A percentile compares a stretch with the other conserved stretches of the same genome.
Conservation (phyloP, 1,140 invertebrate species). For the Theocolax elegans region DNA sequence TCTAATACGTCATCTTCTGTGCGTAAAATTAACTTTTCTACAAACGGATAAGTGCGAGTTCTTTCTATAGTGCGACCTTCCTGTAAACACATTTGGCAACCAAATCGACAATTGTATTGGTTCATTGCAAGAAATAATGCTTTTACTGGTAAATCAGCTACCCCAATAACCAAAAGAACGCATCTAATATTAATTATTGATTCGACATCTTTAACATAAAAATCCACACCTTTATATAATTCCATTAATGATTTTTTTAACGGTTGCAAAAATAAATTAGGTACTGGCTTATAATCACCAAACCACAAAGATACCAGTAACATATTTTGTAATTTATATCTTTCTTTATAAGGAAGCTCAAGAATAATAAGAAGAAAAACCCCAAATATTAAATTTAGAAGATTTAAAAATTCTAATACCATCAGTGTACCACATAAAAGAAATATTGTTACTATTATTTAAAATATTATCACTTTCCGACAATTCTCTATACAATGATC, state of each 20-base stretch:
- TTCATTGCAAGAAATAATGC: conserved; percentile 6
- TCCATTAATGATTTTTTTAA: not conserved
- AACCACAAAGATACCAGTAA: conserved; percentile 27
- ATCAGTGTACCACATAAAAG: conserved; percentile 6
- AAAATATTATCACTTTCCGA: too few relatives aligned
- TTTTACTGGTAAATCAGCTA: conserved; percentile 11
- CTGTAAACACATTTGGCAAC: not conserved
- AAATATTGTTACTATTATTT: too few relatives aligned
- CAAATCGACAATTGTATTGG: conserved; percentile 19
- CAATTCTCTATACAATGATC: too few relatives aligned
- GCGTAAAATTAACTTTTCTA: not conserved
- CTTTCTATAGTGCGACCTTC: conserved; percentile 8
- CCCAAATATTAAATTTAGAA: conserved; percentile 4
- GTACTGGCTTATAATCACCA: conserved; percentile 29
- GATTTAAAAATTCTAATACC: conserved; percentile 14
- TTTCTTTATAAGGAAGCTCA: conserved; percentile 36
- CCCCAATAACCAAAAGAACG: not conserved
- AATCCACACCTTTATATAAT: not conserved
- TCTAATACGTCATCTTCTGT: not conserved
- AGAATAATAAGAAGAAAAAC: conserved; percentile 17
- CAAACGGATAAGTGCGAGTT: conserved; percentile 3
- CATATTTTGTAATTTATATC: conserved; percentile 37
- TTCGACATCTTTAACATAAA: conserved; percentile 14
- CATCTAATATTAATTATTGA: not conserved
- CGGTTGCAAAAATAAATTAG: conserved; percentile 14